phyloP scores from a whole-genome alignment of 2,113 vertebrate genomes.

The Gadus chalcogrammus region DNA sequence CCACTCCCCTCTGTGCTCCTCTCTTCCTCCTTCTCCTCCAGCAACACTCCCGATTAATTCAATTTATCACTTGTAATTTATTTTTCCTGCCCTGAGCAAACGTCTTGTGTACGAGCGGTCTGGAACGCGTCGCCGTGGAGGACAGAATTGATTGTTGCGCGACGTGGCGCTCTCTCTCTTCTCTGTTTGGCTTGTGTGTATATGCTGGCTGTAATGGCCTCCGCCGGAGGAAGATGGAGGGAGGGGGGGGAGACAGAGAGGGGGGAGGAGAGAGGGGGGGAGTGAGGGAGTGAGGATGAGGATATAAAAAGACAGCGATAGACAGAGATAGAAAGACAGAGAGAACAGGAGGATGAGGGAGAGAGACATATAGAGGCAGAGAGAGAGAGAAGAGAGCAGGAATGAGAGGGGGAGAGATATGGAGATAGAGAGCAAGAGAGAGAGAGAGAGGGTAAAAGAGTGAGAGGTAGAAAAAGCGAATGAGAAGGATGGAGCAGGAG shows the following conservation, averaged over 20 bases:
- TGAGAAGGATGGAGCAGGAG: background rate
- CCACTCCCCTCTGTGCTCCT: conserved; percentile 27
- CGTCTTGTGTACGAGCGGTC: background rate
- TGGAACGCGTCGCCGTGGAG: conserved; percentile 1
- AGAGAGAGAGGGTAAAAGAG: background rate
- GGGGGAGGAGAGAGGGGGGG: background rate
- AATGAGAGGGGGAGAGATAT: background rate
- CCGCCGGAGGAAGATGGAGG: background rate
- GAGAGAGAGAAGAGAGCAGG: background rate
- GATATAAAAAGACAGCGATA: background rate
- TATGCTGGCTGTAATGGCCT: background rate
- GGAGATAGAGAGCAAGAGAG: background rate
- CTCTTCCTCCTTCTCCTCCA: conserved; percentile 27
- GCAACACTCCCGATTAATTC: conserved; percentile 28
- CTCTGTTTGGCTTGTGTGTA: background rate
- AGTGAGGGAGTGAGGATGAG: background rate
- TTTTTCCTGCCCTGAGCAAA: conserved; percentile 11
- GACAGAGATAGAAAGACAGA: background rate
- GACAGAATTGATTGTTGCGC: conserved; percentile 13
- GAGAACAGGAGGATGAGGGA: background rate
- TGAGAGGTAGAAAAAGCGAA: background rate
- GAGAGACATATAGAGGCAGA: background rate
- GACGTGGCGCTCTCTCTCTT: background rate
- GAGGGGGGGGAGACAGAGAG: background rate
- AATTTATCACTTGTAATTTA: conserved; percentile 33